Conservation (phyloP, 2,113 vertebrate species). For the Lampris incognitus region DNA sequence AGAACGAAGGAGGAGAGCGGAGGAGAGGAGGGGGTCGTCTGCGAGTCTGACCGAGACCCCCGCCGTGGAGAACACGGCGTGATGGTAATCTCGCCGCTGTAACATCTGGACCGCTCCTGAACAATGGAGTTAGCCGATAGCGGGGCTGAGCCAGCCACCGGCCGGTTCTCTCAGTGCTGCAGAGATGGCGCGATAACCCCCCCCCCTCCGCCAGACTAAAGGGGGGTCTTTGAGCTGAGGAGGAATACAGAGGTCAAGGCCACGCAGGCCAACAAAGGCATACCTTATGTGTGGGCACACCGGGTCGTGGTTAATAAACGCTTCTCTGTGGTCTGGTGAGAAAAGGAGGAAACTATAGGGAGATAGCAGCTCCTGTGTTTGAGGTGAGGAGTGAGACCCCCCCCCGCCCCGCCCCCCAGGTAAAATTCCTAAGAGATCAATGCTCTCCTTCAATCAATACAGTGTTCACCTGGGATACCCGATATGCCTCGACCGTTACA, state of each 20-base stretch:
- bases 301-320: slow-evolving; percentile 57
- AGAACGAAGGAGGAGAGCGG: neutral
- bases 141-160: slow-evolving; percentile 3
- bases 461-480: slow-evolving; percentile 31
- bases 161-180: neutral
- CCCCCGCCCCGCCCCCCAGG: neutral
- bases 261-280: slow-evolving; percentile 58
- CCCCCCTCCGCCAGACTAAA: neutral
- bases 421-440: slow-evolving; percentile 50
- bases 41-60: slow-evolving; percentile 8
- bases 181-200: slow-evolving; percentile 63
- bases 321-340: slow-evolving; percentile 33
- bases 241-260: slow-evolving; percentile 22
- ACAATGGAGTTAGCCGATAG: slow-evolving; percentile 55
- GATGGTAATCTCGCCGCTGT: slow-evolving; percentile 67
- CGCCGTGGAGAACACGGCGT: slow-evolving; percentile 42
- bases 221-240: neutral
- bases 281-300: slow-evolving; percentile 41
- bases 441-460: slow-evolving; percentile 24
- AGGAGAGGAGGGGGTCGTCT: neutral
- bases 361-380: slow-evolving; percentile 43
- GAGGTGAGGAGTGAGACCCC: slow-evolving; percentile 38
- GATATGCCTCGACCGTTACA: neutral
- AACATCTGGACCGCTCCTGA: slow-evolving; percentile 66
- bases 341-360: slow-evolving; percentile 16